Percentiles rank a stretch among this genome's conserved stretches.
Conservation (phyloP, 2,113 vertebrate genomes). For the Tupaia chinensis region DNA sequence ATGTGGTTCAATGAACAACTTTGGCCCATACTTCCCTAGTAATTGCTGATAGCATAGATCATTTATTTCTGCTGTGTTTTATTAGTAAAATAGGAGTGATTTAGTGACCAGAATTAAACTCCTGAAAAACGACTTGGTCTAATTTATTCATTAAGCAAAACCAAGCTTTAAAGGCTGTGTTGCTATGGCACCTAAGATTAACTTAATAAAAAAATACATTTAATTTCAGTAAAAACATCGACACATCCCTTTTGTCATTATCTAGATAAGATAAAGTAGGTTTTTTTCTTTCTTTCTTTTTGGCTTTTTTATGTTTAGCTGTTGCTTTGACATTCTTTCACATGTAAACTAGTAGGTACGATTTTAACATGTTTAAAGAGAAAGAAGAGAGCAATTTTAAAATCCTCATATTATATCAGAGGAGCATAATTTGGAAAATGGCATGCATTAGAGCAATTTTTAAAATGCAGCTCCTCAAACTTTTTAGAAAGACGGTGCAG, state of each 20-base stretch:
- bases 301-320: constrained; percentile 20
- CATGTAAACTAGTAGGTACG: constrained; percentile 17
- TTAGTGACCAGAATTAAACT: constrained; percentile 47
- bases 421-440: constrained; percentile 30
- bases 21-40: not conserved
- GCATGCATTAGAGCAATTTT: constrained; percentile 39
- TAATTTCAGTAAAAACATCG: constrained; percentile 56
- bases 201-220: not conserved
- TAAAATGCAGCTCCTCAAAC: not conserved
- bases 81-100: constrained; percentile 33
- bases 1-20: not conserved
- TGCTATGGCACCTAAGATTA: constrained; percentile 29
- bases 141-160: constrained; percentile 59
- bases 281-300: not conserved
- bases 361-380: constrained; percentile 53
- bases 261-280: not conserved
- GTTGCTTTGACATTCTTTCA: constrained; percentile 44
- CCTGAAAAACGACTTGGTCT: constrained; percentile 40
- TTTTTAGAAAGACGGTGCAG: constrained; percentile 33
- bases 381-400: constrained; percentile 3
- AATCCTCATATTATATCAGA: not conserved
- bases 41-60: not conserved
- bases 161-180: not conserved
- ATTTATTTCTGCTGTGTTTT: constrained; percentile 56
- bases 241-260: constrained; percentile 7